phyloP scores from a whole-genome alignment of 2,888 invertebrate genomes.

The Synergus gifuensis region DNA sequence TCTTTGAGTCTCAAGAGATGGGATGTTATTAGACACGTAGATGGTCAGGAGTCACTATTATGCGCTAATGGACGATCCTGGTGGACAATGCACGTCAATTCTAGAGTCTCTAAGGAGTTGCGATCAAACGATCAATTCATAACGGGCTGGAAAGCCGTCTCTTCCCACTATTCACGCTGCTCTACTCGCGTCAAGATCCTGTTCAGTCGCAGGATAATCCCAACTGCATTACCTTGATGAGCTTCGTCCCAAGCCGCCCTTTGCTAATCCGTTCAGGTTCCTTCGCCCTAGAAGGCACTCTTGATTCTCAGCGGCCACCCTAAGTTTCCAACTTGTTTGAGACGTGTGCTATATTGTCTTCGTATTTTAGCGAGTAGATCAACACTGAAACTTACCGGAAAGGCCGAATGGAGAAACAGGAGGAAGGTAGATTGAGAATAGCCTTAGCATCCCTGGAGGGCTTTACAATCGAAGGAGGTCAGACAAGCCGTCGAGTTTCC shows the following conservation, averaged over 20 bases:
- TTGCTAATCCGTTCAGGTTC: constrained; percentile 47
- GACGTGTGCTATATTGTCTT: constrained; percentile 45
- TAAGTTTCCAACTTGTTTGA: constrained; percentile 33
- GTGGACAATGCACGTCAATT: constrained; percentile 57
- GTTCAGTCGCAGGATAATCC: constrained; percentile 72
- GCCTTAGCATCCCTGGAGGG: constrained; percentile 61
- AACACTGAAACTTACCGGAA: constrained; percentile 22
- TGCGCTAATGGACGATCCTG: constrained; percentile 35
- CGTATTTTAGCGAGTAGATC: constrained; percentile 45
- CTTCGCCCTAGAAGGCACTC: constrained; percentile 26
- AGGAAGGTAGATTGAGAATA: constrained; percentile 47
- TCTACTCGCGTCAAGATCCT: constrained; percentile 65
- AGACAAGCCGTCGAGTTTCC: constrained; percentile 45
- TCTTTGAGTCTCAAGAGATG: constrained; percentile 40
- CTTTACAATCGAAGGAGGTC: constrained; percentile 51
- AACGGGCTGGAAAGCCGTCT: constrained; percentile 68
- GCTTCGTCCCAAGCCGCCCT: constrained; percentile 65
- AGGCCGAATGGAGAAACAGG: constrained; percentile 45
- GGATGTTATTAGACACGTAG: constrained; percentile 45
- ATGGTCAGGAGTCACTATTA: constrained; percentile 44
- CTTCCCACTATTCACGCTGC: constrained; percentile 62
- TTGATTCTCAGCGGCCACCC: constrained; percentile 45
- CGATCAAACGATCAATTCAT: constrained; percentile 76
- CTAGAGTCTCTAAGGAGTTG: constrained; percentile 68
- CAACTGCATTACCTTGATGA: constrained; percentile 77